Conservation (phyloP, 2,113 vertebrate species). For the Edolisoma coerulescens region DNA sequence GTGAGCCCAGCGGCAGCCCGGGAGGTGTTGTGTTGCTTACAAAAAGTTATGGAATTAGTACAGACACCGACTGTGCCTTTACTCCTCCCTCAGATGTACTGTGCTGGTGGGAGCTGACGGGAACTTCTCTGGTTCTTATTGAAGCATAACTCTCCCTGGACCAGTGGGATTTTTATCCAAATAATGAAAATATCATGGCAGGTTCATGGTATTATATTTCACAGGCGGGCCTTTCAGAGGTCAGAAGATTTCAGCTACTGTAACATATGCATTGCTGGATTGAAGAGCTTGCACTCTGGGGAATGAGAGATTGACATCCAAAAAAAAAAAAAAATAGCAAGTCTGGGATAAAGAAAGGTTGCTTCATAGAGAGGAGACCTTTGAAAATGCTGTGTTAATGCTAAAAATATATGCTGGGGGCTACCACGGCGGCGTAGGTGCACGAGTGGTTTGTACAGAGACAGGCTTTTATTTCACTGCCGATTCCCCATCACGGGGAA, state of each 20-base stretch:
- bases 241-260: not conserved
- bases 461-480: not conserved
- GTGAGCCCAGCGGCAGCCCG: not conserved
- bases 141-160: not conserved
- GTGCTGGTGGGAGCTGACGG: not conserved
- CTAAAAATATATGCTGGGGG: not conserved
- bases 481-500: not conserved
- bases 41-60: not conserved
- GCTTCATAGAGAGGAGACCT: not conserved
- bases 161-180: not conserved
- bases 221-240: not conserved
- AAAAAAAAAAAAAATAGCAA: not conserved
- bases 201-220: not conserved
- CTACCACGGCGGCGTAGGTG: not conserved
- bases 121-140: not conserved
- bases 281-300: not conserved
- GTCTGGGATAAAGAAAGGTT: not conserved
- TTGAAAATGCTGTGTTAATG: slow-evolving; percentile 25
- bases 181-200: not conserved
- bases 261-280: not conserved
- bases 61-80: not conserved
- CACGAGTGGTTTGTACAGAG: not conserved
- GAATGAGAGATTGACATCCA: not conserved
- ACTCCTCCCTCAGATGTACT: not conserved
- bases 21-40: not conserved